A percentile compares a stretch with the other conserved stretches of the same genome.
phyloP scores from a whole-genome alignment of 2,888 invertebrate genomes.

The Cerceris rybyensis region DNA sequence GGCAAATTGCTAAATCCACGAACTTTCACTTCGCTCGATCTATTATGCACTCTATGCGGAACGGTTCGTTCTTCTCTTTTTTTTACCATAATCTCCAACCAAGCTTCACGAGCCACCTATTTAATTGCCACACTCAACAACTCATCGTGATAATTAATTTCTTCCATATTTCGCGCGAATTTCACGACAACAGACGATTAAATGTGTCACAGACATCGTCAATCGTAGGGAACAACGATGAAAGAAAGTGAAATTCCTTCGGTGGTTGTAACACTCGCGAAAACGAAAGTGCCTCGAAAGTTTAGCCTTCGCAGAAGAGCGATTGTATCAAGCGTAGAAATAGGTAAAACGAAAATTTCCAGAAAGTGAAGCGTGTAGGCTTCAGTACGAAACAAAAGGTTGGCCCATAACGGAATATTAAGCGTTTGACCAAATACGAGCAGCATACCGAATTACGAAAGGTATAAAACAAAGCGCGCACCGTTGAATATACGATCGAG shows the following conservation, averaged over 20 bases:
- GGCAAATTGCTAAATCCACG: constrained; percentile 62
- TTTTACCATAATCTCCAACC: background rate
- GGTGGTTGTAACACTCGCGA: constrained; percentile 24
- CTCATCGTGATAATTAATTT: constrained; percentile 44
- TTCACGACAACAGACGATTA: constrained; percentile 30
- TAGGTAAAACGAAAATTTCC: background rate
- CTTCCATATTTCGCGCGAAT: constrained; percentile 25
- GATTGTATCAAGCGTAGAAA: background rate
- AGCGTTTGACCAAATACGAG: constrained; percentile 29
- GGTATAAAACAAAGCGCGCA: constrained; percentile 21
- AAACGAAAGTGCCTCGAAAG: constrained; percentile 53
- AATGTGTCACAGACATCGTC: constrained; percentile 42
- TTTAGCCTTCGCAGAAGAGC: constrained; percentile 4
- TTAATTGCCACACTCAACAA: constrained; percentile 32
- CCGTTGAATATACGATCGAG: constrained; percentile 2
- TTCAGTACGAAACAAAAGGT: constrained; percentile 1
- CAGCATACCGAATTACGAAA: constrained; percentile 34
- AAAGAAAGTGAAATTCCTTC: constrained; percentile 51
- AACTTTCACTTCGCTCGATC: constrained; percentile 62
- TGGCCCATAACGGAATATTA: constrained; percentile 32
- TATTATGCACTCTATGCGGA: constrained; percentile 33
- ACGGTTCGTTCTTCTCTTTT: background rate
- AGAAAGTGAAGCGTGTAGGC: background rate
- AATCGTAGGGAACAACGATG: constrained; percentile 35
- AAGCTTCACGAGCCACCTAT: background rate